Percentiles rank a stretch among this genome's conserved stretches.
Evolutionary conservation across 2,888 invertebrate genomes (phyloP).

Genomic region (Ceramica pisi): DNA sequence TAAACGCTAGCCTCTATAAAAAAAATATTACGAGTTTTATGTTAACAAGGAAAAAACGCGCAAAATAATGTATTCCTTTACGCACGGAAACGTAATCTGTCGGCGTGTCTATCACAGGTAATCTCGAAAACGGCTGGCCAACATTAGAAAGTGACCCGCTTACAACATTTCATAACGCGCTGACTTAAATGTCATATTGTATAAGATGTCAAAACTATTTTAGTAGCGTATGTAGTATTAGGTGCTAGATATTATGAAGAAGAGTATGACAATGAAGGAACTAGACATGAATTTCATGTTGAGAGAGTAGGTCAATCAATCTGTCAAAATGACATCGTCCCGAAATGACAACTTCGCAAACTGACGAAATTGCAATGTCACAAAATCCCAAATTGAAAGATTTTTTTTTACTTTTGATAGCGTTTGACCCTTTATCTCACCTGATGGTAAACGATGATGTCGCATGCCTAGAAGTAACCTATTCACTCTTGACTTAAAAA

Average conservation of each 20-base stretch:
- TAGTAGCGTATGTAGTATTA: background rate
- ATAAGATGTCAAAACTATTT: slow-evolving; percentile 40
- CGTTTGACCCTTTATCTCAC: too few relatives aligned
- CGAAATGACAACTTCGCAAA: background rate
- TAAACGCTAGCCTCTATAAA: too few relatives aligned
- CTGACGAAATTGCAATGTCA: too few relatives aligned
- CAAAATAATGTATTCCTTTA: slow-evolving; percentile 11
- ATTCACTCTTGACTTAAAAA: too few relatives aligned
- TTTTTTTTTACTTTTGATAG: too few relatives aligned
- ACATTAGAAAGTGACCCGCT: slow-evolving; percentile 56
- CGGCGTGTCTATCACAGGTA: slow-evolving; percentile 33
- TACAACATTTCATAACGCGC: slow-evolving; percentile 49
- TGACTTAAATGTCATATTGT: slow-evolving; percentile 51
- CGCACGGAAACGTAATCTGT: slow-evolving; percentile 24
- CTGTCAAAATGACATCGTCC: background rate
- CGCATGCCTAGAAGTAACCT: too few relatives aligned
- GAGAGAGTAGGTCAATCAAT: background rate
- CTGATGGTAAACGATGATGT: too few relatives aligned
- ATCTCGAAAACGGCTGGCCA: slow-evolving; percentile 45
- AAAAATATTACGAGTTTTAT: too few relatives aligned
- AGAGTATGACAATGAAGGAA: background rate
- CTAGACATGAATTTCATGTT: too few relatives aligned
- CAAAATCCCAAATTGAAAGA: too few relatives aligned
- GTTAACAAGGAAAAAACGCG: background rate
- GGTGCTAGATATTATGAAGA: background rate